A percentile compares a stretch with the other conserved stretches of the same genome.
phyloP scores from a whole-genome alignment of 2,888 invertebrate genomes.

The Harpagoxenus sublaevis region DNA sequence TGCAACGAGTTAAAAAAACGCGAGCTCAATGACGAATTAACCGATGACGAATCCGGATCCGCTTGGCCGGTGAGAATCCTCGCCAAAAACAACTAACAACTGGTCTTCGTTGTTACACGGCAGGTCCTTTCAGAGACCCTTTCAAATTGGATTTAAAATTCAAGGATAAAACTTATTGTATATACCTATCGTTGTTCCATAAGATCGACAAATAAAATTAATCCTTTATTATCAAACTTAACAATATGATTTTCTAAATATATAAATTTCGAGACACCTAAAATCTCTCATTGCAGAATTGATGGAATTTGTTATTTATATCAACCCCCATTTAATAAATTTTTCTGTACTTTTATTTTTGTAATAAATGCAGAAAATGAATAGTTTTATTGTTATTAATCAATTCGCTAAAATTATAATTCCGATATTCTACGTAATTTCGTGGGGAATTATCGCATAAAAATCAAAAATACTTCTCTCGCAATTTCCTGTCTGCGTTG shows the following conservation, averaged over 20 bases:
- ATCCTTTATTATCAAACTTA: too few species aligned
- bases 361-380: not conserved
- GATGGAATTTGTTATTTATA: too few species aligned
- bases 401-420: not conserved
- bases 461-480: not conserved
- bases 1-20: constrained; percentile 74
- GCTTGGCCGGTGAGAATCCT: constrained; percentile 64
- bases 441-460: not conserved
- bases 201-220: too few species aligned
- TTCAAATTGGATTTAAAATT: constrained; percentile 55
- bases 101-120: constrained; percentile 54
- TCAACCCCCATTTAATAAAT: too few species aligned
- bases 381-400: not conserved
- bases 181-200: too few species aligned
- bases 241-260: too few species aligned
- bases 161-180: too few species aligned
- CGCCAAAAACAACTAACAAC: constrained; percentile 39
- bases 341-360: not conserved
- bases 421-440: not conserved
- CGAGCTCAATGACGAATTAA: constrained; percentile 69
- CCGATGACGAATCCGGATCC: constrained; percentile 65
- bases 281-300: too few species aligned
- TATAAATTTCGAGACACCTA: too few species aligned
- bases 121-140: constrained; percentile 32
- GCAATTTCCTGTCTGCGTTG: not conserved